phyloP scores from a whole-genome alignment of 2,797 vertebrate species.

The Neomorphus geoffroyi region DNA sequence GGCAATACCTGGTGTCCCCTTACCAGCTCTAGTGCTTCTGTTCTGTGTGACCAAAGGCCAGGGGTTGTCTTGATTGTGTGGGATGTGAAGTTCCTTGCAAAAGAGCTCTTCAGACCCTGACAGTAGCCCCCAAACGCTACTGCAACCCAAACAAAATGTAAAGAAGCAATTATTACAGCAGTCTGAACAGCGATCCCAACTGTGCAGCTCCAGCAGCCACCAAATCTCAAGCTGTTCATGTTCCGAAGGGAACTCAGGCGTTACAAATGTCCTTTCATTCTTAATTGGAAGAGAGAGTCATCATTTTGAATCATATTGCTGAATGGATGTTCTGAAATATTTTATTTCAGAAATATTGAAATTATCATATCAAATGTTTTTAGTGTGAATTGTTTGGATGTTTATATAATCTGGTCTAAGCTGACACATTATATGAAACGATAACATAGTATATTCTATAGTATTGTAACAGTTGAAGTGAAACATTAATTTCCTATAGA shows the following conservation, averaged over 20 bases:
- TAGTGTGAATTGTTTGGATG: not conserved
- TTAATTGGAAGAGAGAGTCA: not conserved
- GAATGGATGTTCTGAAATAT: not conserved
- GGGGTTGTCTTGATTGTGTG: not conserved
- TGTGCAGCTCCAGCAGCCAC: not conserved
- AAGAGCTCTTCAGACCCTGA: not conserved
- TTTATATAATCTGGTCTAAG: not conserved
- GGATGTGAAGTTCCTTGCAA: not conserved
- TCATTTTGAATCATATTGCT: not conserved
- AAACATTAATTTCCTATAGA: not conserved
- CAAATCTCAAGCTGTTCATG: not conserved
- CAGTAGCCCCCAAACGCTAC: not conserved
- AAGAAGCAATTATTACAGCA: not conserved
- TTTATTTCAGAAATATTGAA: not conserved
- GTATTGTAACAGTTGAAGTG: not conserved
- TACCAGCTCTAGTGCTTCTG: not conserved
- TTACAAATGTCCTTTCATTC: not conserved
- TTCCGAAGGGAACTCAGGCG: not conserved
- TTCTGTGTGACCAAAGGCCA: not conserved
- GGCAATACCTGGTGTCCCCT: not conserved
- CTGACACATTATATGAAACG: not conserved
- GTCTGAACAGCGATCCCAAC: not conserved
- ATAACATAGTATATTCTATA: not conserved
- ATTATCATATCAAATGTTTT: not conserved
- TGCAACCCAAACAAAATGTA: not conserved